Conservation (phyloP, 2,888 invertebrate species). For the Plebejus argus region DNA sequence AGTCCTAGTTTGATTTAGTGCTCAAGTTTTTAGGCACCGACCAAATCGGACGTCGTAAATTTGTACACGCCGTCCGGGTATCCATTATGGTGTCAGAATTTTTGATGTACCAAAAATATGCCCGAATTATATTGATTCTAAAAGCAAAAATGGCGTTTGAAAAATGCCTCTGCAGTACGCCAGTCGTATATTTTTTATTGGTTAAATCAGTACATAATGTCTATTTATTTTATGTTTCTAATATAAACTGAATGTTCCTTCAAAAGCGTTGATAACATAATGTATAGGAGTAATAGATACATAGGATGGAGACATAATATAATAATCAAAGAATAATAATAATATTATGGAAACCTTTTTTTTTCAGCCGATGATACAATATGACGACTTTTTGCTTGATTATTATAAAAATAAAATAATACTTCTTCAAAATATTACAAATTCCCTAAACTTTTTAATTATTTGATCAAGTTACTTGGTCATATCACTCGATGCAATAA, state of each 20-base stretch:
- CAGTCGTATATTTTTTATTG: background rate
- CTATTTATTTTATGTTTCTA: too few relatives aligned
- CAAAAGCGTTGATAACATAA: background rate
- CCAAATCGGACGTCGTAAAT: conserved; percentile 43
- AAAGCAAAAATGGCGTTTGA: conserved; percentile 8
- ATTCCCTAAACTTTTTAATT: background rate
- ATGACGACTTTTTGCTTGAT: background rate
- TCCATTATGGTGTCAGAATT: conserved; percentile 37
- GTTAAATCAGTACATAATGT: background rate
- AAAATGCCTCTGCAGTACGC: background rate
- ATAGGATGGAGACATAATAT: too few relatives aligned
- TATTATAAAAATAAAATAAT: too few relatives aligned
- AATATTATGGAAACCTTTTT: background rate
- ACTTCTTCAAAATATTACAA: background rate
- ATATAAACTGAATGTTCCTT: background rate
- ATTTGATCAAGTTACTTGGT: background rate
- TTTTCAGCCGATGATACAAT: background rate
- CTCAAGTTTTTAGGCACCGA: conserved; percentile 43
- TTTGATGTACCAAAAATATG: conserved; percentile 37
- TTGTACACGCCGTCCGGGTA: conserved; percentile 37
- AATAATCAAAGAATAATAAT: too few relatives aligned
- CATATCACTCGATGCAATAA: background rate
- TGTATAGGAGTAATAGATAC: too few relatives aligned
- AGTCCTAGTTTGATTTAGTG: conserved; percentile 41
- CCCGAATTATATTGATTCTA: conserved; percentile 18